Base-by-base conservation (phyloP, 2,113 vertebrate species). In the Brachyhypopomus gauderio region DNA sequence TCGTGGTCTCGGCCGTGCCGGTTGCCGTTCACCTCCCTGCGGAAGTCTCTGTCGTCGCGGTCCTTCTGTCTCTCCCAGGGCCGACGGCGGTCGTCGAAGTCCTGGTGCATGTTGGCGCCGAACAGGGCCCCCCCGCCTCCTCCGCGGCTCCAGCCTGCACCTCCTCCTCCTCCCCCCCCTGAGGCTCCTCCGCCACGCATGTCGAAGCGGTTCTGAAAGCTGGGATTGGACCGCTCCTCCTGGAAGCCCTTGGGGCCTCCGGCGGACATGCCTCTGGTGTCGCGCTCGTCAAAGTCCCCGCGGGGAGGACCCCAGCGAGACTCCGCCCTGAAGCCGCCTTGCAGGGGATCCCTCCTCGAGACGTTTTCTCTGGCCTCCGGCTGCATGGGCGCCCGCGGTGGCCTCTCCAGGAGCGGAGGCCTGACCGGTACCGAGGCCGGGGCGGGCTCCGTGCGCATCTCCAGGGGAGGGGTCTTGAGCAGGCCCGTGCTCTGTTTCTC, bases 51-150 rank as follows among this genome's bases (percentile, higher is more conserved):
- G 90, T 99, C 97, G 86, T 99, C 97, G 76, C 97, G 93, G 87
- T 95, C 94, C 90, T 96, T 95, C 77, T 98, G 96, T 80, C 97
- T 95, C 86, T 99, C 98, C 98, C 98, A 99, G 23, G 95, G 96
- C 80, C 96, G 95, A 86, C 96, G 94, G 72, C 97, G 95, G 64
- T 99, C 98, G 90, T 99, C 98, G 82, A 98, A 95, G 94, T 99
- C 98, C 93, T 96, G 96, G 89, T 97, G 95, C 80, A 94, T 79
- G 86, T 97, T 96, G 80, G 93, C 94, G 70, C 96, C 96, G 89
- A 96, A 97, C 12, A 89, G 72, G 2, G 55, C 25, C 11, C 16
- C 69, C 5, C 77, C 77, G 2, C 75, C 86, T 19, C 87, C 83
- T 66, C 95, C 92, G 76, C 97, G 95, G 45, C 93, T 98, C 98